Conservation (phyloP, 1,140 invertebrate species). For the Trachymyrmex septentrionalis region DNA sequence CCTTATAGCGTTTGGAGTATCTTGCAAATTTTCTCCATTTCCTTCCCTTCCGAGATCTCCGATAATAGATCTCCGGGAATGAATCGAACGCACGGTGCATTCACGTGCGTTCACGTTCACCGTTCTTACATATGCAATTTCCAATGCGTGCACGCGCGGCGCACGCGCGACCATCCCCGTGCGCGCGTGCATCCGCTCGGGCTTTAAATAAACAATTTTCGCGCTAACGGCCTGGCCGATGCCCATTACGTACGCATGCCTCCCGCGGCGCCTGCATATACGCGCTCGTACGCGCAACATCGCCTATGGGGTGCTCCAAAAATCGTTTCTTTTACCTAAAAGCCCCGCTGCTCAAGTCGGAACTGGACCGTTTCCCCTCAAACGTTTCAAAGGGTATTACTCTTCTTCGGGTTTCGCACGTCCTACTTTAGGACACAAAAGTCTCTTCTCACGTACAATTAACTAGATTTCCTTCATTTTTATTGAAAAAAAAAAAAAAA, state of each 20-base stretch:
- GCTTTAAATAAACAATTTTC: slow-evolving; percentile 83
- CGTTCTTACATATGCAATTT: slow-evolving; percentile 59
- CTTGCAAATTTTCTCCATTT: neutral
- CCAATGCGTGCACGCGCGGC: slow-evolving; percentile 34
- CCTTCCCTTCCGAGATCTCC: neutral
- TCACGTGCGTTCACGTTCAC: slow-evolving; percentile 30
- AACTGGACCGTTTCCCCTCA: neutral
- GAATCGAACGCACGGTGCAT: neutral
- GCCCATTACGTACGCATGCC: slow-evolving; percentile 79
- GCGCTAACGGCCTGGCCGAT: slow-evolving; percentile 74
- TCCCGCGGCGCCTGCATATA: slow-evolving; percentile 37
- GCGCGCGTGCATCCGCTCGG: slow-evolving; percentile 69
- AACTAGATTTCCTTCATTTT: neutral
- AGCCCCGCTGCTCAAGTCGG: neutral
- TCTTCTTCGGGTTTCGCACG: neutral
- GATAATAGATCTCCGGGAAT: neutral
- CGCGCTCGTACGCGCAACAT: slow-evolving; percentile 71
- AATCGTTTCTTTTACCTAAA: neutral
- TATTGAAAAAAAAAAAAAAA: neutral
- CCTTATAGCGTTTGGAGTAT: too few relatives aligned
- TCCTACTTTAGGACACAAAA: neutral
- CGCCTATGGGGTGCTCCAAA: slow-evolving; percentile 63
- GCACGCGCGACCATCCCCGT: slow-evolving; percentile 52
- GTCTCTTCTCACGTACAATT: neutral
- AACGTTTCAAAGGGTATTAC: neutral